phyloP scores from a whole-genome alignment of 2,113 vertebrate genomes.

The Thermophis baileyi region DNA sequence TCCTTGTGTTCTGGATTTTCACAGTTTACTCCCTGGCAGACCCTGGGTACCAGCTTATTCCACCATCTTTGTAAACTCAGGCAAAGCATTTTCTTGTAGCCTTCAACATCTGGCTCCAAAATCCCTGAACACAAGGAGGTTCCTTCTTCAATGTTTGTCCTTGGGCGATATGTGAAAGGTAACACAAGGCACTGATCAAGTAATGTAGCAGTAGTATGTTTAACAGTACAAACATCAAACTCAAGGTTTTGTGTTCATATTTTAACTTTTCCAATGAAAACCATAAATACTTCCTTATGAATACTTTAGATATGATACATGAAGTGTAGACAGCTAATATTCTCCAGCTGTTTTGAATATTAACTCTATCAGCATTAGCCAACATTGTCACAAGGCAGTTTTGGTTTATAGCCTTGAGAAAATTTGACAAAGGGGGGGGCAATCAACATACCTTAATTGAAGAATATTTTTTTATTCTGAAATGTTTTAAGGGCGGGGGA shows the following conservation, averaged over 20 bases:
- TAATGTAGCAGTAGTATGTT: background rate
- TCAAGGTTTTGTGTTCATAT: background rate
- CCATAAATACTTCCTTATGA: background rate
- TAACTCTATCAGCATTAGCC: background rate
- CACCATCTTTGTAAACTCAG: accelerated
- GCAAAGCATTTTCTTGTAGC: slow-evolving; percentile 42
- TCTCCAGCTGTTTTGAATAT: background rate
- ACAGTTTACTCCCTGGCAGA: slow-evolving; percentile 49
- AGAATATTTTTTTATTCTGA: background rate
- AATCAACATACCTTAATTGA: background rate
- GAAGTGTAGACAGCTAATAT: background rate
- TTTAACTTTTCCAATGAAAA: background rate
- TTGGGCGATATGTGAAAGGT: slow-evolving; percentile 32
- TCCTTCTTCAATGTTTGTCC: slow-evolving; percentile 46
- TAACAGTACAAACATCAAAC: background rate
- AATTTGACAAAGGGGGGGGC: background rate
- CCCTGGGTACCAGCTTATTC: background rate
- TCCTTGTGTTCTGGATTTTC: accelerated
- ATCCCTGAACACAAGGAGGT: slow-evolving; percentile 46
- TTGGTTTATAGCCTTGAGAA: background rate
- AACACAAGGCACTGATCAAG: accelerated
- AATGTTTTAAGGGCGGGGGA: background rate
- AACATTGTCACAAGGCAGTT: background rate
- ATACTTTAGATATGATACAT: background rate
- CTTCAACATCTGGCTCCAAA: slow-evolving; percentile 50